Conservation (phyloP, 2,797 vertebrate genomes). For the Dendrocincla fuliginosa region DNA sequence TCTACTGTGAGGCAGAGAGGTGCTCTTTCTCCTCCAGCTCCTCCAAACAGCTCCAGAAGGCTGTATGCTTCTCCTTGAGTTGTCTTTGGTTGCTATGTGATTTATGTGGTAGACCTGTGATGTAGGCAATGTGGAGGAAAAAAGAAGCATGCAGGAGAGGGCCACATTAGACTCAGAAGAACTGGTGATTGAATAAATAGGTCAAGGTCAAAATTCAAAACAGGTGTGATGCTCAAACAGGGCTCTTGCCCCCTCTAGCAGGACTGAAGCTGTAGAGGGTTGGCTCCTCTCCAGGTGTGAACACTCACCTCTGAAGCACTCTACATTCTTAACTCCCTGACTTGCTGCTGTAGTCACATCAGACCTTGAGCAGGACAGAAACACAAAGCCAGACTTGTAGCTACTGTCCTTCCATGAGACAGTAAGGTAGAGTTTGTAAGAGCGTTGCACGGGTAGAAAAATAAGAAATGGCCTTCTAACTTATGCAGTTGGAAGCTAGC, state of each 20-base stretch:
- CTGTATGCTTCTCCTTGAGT: background rate
- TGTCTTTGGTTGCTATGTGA: background rate
- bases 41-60: background rate
- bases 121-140: background rate
- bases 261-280: background rate
- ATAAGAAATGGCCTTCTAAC: background rate
- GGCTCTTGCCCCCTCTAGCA: background rate
- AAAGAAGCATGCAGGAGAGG: background rate
- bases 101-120: background rate
- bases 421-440: background rate
- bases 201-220: background rate
- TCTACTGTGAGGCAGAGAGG: background rate
- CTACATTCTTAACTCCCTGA: background rate
- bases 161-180: background rate
- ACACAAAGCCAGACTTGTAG: background rate
- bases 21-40: background rate
- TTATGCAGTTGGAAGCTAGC: accelerated
- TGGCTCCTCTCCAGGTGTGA: background rate
- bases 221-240: background rate
- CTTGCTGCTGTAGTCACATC: background rate
- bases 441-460: background rate
- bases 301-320: background rate
- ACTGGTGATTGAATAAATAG: background rate
- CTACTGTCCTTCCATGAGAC: background rate
- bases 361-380: background rate